phyloP scores from a whole-genome alignment of 2,888 invertebrate species.

The Harpagoxenus sublaevis region DNA sequence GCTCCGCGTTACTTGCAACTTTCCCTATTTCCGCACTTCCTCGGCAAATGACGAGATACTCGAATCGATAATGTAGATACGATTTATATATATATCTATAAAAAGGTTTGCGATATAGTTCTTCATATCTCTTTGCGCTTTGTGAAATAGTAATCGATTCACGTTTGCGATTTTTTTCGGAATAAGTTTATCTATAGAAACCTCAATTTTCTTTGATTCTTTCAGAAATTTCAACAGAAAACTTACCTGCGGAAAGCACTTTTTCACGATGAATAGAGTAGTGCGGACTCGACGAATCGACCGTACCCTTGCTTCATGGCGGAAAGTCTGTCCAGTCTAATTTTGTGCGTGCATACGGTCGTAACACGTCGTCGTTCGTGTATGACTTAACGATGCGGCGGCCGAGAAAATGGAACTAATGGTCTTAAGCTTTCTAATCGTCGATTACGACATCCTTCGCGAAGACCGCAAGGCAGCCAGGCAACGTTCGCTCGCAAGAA shows the following conservation, averaged over 20 bases:
- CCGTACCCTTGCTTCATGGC: neutral
- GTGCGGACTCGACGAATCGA: neutral
- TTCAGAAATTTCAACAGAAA: neutral
- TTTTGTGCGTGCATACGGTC: neutral
- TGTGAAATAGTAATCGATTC: neutral
- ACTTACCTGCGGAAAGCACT: neutral
- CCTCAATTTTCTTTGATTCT: neutral
- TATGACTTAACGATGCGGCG: slow-evolving; percentile 51
- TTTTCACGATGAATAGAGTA: neutral
- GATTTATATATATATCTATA: neutral
- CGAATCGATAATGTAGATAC: neutral
- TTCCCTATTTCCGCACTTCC: neutral
- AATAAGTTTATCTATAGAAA: neutral
- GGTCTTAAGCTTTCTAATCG: slow-evolving; percentile 71
- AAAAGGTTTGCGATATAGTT: neutral
- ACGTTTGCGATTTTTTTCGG: neutral
- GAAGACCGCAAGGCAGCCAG: slow-evolving; percentile 39
- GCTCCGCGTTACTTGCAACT: neutral
- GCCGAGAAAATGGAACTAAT: slow-evolving; percentile 47
- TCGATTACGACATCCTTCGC: slow-evolving; percentile 70
- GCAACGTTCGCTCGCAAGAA: slow-evolving; percentile 60
- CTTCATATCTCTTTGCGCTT: neutral
- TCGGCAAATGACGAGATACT: neutral
- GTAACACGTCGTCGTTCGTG: slow-evolving; percentile 32
- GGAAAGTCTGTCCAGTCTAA: slow-evolving; percentile 9